phyloP scores from a whole-genome alignment of 2,113 vertebrate species.

The Capreolus pygargus region DNA sequence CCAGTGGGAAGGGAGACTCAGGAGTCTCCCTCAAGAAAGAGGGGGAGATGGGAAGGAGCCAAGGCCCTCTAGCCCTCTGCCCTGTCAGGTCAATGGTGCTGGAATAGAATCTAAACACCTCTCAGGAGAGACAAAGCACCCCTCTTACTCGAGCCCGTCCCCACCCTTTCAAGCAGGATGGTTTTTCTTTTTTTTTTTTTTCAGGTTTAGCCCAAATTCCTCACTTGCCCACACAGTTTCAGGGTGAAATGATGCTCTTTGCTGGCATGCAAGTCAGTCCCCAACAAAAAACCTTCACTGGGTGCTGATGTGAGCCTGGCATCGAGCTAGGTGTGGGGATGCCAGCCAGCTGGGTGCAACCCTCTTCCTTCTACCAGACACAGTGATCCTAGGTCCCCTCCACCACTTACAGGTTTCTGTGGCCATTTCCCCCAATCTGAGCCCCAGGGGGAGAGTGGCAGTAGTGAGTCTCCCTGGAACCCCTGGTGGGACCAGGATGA shows the following conservation, averaged over 20 bases:
- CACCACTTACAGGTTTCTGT: neutral
- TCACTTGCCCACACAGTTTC: neutral
- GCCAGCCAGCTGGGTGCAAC: neutral
- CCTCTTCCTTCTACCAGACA: neutral
- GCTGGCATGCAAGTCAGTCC: fast-evolving
- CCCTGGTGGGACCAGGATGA: neutral
- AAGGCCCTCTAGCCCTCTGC: neutral
- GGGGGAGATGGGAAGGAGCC: neutral
- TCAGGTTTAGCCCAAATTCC: neutral
- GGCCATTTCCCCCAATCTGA: neutral
- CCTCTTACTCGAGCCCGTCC: neutral
- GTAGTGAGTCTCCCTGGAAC: neutral
- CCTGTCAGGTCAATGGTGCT: neutral
- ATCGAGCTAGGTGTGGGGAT: too few species aligned
- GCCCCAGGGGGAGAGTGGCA: neutral
- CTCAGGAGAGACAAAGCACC: neutral
- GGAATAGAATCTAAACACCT: neutral
- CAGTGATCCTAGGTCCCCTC: too few species aligned
- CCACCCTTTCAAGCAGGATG: neutral
- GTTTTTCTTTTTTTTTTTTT: neutral
- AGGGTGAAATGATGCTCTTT: neutral
- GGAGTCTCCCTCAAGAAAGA: neutral
- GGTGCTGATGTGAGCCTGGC: neutral
- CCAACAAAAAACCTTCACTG: neutral
- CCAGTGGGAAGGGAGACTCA: neutral